A percentile compares a stretch with the other conserved stretches of the same genome.
Conservation (phyloP, 2,113 vertebrate genomes). For the Cynopterus brachyotis region DNA sequence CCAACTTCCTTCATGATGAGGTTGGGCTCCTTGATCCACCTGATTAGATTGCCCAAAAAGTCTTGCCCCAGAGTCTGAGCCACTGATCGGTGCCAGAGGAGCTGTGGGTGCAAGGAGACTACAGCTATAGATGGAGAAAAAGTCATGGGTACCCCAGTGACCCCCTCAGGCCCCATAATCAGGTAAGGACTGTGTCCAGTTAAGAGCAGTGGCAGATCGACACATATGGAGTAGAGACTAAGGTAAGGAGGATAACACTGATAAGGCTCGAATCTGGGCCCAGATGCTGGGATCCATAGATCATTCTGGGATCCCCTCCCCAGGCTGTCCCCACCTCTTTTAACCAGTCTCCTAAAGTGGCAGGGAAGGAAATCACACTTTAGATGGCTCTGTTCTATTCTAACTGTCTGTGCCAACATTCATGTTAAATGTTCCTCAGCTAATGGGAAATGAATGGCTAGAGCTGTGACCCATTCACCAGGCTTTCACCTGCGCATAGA, state of each 20-base stretch:
- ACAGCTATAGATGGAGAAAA: neutral
- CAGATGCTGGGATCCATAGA: neutral
- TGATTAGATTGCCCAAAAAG: neutral
- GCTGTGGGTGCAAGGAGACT: neutral
- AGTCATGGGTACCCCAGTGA: no score
- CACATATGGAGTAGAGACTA: neutral
- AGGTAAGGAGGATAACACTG: neutral
- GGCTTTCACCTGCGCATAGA: slow-evolving; percentile 41
- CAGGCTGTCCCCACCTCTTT: neutral
- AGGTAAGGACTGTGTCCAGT: neutral
- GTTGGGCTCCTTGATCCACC: slow-evolving; percentile 21
- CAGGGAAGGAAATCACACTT: neutral
- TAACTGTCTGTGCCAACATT: neutral
- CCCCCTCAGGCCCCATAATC: neutral
- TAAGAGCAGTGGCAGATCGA: neutral
- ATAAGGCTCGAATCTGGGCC: neutral
- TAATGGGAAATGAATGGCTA: neutral
- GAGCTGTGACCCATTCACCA: neutral
- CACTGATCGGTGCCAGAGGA: slow-evolving; percentile 54
- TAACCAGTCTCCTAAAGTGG: neutral
- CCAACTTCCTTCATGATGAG: slow-evolving; percentile 24
- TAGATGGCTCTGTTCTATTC: neutral
- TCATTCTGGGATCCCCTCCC: neutral
- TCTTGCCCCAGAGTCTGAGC: neutral
- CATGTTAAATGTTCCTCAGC: neutral